Evolutionary conservation across 2,113 vertebrate genomes (phyloP), one percentile per base, ranked within the genome.

Genomic region (Callocephalon fimbriatum): DNA sequence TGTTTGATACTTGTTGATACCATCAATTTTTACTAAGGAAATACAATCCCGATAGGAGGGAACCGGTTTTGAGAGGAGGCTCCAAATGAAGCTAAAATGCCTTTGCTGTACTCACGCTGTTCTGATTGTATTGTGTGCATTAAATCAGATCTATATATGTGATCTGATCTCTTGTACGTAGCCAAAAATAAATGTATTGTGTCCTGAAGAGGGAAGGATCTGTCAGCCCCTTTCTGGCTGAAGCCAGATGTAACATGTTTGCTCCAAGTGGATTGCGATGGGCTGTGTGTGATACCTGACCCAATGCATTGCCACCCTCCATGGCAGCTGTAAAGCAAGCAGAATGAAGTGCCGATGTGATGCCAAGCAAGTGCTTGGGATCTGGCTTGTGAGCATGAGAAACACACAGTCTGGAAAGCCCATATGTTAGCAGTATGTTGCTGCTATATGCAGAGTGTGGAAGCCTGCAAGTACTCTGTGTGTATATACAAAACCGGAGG

Each of bases 1-100:
- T 95, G 86, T 97, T 84, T 66, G 81, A 91, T 92, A 95, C 90
- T 95, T 97, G 96, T 97, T 90, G 95, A 95, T 96, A 59, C 58
- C 70, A 70, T 85, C 67, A 26, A 45, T 91, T 90, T 91, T 93
- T 15, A 38, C 70, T 25, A 11, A 74, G 90, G 90, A 67, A 93
- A 93, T 38, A 76, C 74, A 91, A 53, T 18, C 44, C 74, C 0
- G 1, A 15, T 11, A 62, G 79, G 53, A 6, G 76, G 86, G 80
- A 48, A 78, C 65, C 0, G 2, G 79, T 18, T 88, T 11, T 5
- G 65, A 93, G 58, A 45, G 75, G 48, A 75, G 32, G 62, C 53
- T 93, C 54, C 22, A 6, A 72, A 53, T 1, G 0, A 27, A 72
- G 75, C 74, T 62, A 6, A 56, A 87, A 79, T 79, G 82, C 58